phyloP scores from a whole-genome alignment of 2,797 vertebrate genomes.

The Typhlichthys eigenmanni region DNA sequence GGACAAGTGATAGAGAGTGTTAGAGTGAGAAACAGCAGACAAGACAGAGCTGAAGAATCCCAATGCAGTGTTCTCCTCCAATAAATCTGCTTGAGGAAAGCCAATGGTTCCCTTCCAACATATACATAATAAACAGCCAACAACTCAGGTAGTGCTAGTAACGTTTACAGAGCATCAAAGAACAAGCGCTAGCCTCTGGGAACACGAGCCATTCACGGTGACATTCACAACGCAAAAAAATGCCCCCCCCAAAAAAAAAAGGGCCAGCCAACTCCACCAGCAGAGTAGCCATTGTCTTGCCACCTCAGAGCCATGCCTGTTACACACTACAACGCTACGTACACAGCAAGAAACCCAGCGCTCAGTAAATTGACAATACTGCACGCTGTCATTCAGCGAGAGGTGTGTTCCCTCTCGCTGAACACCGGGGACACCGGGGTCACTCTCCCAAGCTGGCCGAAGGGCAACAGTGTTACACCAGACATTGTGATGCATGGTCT shows the following conservation, averaged over 20 bases:
- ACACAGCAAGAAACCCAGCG: neutral
- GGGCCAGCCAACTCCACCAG: no score
- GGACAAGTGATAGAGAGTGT: neutral
- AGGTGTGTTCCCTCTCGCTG: no score
- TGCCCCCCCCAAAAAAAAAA: no score
- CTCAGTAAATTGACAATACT: neutral
- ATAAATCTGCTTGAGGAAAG: no score
- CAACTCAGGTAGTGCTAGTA: neutral
- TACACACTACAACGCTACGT: neutral
- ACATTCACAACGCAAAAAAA: conserved; percentile 30
- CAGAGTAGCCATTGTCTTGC: no score
- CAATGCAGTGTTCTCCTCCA: no score
- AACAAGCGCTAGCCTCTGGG: conserved; percentile 26
- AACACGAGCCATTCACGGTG: conserved; percentile 32
- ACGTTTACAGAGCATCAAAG: neutral
- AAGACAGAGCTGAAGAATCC: neutral
- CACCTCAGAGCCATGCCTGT: neutral
- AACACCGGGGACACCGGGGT: no score
- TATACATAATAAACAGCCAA: no score
- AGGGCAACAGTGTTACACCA: neutral
- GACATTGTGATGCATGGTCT: neutral
- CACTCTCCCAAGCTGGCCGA: no score
- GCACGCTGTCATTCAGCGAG: neutral
- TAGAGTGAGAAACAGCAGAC: neutral
- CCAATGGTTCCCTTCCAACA: no score